Conservation (phyloP, 2,888 invertebrate species). For the Chrysolina haemoptera region DNA sequence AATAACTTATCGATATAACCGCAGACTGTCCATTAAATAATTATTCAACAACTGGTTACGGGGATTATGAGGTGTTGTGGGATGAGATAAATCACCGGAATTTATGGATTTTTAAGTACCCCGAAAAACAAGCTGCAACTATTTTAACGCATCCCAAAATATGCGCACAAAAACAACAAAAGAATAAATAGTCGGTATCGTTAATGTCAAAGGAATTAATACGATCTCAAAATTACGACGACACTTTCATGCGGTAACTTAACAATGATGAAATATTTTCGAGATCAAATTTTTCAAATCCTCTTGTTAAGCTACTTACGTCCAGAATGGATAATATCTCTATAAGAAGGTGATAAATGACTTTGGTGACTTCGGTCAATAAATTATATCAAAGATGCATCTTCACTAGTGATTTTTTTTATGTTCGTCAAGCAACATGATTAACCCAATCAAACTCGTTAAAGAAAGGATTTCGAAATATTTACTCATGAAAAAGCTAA, state of each 20-base stretch:
- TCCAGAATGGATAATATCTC: conserved; percentile 1
- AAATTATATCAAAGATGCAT: neutral
- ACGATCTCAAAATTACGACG: conserved; percentile 49
- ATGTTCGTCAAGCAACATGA: too few species aligned
- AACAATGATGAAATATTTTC: conserved; percentile 47
- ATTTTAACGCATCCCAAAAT: conserved; percentile 33
- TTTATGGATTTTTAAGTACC: conserved; percentile 37
- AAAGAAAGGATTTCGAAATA: too few species aligned
- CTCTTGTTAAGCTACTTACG: conserved; percentile 34
- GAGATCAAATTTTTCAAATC: conserved; percentile 46
- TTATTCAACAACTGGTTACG: conserved; percentile 30
- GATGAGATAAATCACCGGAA: conserved; percentile 33
- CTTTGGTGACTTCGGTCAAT: neutral
- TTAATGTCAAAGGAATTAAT: conserved; percentile 50
- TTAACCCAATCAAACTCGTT: too few species aligned
- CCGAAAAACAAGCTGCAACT: conserved; percentile 31
- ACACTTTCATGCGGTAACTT: conserved; percentile 47
- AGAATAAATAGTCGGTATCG: conserved; percentile 31
- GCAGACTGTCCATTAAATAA: conserved; percentile 24
- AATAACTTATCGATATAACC: conserved; percentile 8
- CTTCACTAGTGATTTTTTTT: neutral
- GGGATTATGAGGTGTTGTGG: conserved; percentile 26
- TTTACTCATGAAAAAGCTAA: too few species aligned
- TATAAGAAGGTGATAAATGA: conserved; percentile 19
- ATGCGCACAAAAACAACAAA: conserved; percentile 34